Base-by-base conservation (phyloP, 2,888 invertebrate species). In the Campoplex nolae region DNA sequence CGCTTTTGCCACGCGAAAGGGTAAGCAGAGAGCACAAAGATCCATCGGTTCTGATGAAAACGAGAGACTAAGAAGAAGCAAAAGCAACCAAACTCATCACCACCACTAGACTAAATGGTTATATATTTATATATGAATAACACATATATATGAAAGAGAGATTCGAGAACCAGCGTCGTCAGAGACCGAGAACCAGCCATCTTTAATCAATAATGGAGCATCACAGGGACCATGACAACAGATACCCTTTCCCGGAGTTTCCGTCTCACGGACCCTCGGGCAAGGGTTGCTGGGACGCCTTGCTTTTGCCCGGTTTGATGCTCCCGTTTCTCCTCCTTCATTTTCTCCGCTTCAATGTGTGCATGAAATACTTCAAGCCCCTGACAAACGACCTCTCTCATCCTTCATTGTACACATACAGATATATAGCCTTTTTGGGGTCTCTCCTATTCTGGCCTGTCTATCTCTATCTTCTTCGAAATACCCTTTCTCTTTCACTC, bases 201-300 rank as follows among this genome's bases (percentile, higher is more conserved):
- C 94, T 94, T 94, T 93, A 94, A 94, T 94, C 94, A 94, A 94
- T 94, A 94, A 94, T 94, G 94, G 93, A 94, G 92, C 94, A 94
- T 94, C 93, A 89, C 88, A 94, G 94, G 94, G 94, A 94, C 94
- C 94, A 94, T 94, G 94, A 94, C 94, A 94, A 94, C 94, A 94
- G 94, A 94, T 93, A 93, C 92, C 92, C 93, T 91, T 91, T 89
- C 89, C 89, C 91, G 89, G 89, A 90, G 88, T 90, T 90, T 92
- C 89, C 90, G 90, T 92, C 93, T 92, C 93, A 90, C 90, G 91
- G 91, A 92, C 90, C 91, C 91, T 89, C 90, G 90, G 92, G 93
- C 92, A 92, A 93, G 92, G 93, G 93, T 92, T 93, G 89, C 89
- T 85, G 70, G 89, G 88, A 90, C 88, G 90, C 89, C 90, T 91